Percentiles rank a stretch among this genome's conserved stretches.
These are phyloP conservation scores for Anoplopoma fimbria DNA, from an alignment of 2,113 vertebrate species.

Conservation along the genomic window DNA sequence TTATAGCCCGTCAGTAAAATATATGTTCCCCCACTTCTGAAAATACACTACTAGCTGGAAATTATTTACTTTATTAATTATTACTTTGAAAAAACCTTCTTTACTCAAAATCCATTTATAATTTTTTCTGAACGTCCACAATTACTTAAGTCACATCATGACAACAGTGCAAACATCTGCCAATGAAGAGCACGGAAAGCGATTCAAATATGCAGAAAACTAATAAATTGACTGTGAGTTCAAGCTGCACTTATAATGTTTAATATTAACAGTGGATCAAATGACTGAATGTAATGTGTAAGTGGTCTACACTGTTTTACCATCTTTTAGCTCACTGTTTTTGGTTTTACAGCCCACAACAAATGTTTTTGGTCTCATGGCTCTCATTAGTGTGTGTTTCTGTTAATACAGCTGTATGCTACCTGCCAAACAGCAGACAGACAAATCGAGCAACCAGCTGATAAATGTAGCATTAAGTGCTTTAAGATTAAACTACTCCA, in stretches of 20 bases:
- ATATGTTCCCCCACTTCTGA: not conserved
- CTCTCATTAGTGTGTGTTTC: not conserved
- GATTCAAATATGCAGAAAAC: not conserved
- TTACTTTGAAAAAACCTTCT: not conserved
- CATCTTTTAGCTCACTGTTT: not conserved
- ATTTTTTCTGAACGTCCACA: not conserved
- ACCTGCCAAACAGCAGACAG: not conserved
- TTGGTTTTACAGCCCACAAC: not conserved
- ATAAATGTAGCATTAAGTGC: not conserved
- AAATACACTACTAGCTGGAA: not conserved
- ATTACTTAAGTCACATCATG: not conserved
- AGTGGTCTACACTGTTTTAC: not conserved
- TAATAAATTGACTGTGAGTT: not conserved
- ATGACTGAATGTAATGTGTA: not conserved
- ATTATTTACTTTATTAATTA: not conserved
- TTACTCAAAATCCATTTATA: not conserved
- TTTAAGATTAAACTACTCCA: not conserved
- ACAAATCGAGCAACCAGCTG: not conserved
- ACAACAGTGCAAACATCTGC: not conserved
- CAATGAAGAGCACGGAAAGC: too few species aligned
- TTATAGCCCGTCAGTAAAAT: not conserved
- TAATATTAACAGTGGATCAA: not conserved
- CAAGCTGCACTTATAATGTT: not conserved
- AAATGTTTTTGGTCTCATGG: not conserved
- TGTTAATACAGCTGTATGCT: not conserved